A percentile compares a stretch with the other conserved stretches of the same genome.
Conservation (phyloP, 1,140 invertebrate species). For the Ceratosolen solmsi region DNA sequence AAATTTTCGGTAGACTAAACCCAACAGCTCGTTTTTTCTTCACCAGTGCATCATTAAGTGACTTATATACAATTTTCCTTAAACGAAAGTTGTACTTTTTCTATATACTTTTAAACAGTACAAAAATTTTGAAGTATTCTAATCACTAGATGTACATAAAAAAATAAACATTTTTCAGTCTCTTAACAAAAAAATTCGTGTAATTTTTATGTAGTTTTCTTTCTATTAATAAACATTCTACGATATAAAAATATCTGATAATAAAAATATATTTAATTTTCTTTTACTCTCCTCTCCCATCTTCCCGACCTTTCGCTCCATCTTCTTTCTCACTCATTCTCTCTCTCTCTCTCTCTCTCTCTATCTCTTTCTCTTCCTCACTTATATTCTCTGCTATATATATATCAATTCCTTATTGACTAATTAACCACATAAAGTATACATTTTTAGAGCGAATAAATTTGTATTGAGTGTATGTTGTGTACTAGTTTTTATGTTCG, state of each 20-base stretch:
- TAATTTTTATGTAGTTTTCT: background rate
- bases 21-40: background rate
- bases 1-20: too few relatives aligned
- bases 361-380: too few relatives aligned
- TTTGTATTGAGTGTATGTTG: slow-evolving; percentile 22
- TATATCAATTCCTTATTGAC: too few relatives aligned
- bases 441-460: too few relatives aligned
- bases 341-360: too few relatives aligned
- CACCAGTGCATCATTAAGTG: slow-evolving; percentile 18
- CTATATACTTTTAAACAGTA: background rate
- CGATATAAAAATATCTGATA: slow-evolving; percentile 6
- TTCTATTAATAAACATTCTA: slow-evolving; percentile 13
- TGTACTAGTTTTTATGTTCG: slow-evolving; percentile 6
- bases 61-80: slow-evolving; percentile 4
- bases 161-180: background rate
- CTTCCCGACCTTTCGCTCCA: background rate
- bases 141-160: background rate
- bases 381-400: too few relatives aligned
- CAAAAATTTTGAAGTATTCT: too few relatives aligned
- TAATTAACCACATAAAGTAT: too few relatives aligned
- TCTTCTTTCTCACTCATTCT: too few relatives aligned
- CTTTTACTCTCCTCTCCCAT: background rate
- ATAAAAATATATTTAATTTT: slow-evolving; percentile 45
- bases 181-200: background rate
- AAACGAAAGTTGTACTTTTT: background rate